Conservation (phyloP, 2,113 vertebrate genomes). For the Sphaerodactylus townsendi region DNA sequence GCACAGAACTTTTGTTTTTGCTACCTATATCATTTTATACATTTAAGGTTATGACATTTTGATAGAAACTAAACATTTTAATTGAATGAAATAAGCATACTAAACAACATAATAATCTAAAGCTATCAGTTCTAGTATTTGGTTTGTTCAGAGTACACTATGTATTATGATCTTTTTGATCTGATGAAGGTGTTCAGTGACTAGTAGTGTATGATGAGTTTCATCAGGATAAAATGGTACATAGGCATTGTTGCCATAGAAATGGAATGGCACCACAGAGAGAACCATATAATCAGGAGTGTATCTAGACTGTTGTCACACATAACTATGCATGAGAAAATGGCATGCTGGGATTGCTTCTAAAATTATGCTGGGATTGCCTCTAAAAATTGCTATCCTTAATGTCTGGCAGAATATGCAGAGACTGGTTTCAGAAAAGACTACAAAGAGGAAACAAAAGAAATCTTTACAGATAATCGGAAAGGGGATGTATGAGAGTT, state of each 20-base stretch:
- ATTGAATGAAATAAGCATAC: not conserved
- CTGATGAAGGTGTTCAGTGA: not conserved
- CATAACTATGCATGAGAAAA: constrained; percentile 51
- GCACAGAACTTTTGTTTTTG: not conserved
- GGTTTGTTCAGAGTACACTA: not conserved
- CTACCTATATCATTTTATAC: not conserved
- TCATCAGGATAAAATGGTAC: constrained; percentile 28
- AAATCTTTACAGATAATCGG: not conserved
- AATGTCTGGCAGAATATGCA: constrained; percentile 18
- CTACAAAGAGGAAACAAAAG: constrained; percentile 39
- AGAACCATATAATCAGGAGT: constrained; percentile 34
- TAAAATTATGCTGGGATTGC: constrained; percentile 39
- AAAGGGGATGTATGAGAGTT: not conserved
- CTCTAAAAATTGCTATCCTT: constrained; percentile 35
- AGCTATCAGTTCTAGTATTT: not conserved
- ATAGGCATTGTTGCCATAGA: constrained; percentile 46
- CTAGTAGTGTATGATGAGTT: constrained; percentile 22
- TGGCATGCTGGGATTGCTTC: constrained; percentile 42
- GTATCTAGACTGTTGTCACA: constrained; percentile 14
- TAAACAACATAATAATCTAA: not conserved
- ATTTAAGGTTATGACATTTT: not conserved
- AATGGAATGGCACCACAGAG: constrained; percentile 42
- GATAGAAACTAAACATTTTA: not conserved
- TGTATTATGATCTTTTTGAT: not conserved
- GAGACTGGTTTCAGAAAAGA: constrained; percentile 14